phyloP scores from a whole-genome alignment of 2,888 invertebrate genomes.

The Cerastoderma edule region DNA sequence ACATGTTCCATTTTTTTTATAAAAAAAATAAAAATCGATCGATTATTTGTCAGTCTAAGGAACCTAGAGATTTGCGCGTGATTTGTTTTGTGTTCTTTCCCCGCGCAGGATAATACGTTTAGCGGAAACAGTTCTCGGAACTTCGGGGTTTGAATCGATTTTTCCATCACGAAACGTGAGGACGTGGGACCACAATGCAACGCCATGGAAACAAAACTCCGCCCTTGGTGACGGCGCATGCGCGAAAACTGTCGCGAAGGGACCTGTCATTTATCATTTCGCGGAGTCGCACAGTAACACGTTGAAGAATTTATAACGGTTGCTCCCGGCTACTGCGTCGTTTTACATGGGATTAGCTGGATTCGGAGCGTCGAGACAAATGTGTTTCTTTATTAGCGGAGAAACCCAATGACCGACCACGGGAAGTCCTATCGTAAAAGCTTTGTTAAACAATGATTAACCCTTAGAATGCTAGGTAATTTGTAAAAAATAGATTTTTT shows the following conservation, averaged over 20 bases:
- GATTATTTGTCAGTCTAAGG: too few species aligned
- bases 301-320: constrained; percentile 10
- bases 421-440: constrained; percentile 10
- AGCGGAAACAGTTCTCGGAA: too few species aligned
- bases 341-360: constrained; percentile 1
- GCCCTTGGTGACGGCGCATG: constrained; percentile 15
- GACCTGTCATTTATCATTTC: constrained; percentile 23
- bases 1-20: too few species aligned
- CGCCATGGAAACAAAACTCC: constrained; percentile 19
- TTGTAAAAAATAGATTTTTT: too few species aligned
- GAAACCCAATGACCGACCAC: not conserved
- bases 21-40: too few species aligned
- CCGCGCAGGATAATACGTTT: too few species aligned
- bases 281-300: not conserved
- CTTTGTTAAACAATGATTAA: constrained; percentile 20
- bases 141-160: too few species aligned
- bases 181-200: not conserved
- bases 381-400: constrained; percentile 2
- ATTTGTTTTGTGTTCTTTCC: too few species aligned
- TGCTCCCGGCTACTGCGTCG: not conserved
- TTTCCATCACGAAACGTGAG: constrained; percentile 13
- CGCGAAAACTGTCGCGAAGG: constrained; percentile 13
- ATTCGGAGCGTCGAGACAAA: not conserved
- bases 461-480: too few species aligned
- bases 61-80: too few species aligned